A percentile compares a stretch with the other conserved stretches of the same genome.
Evolutionary conservation across 2,113 vertebrate species (phyloP).

Genomic region (Nanorana parkeri): DNA sequence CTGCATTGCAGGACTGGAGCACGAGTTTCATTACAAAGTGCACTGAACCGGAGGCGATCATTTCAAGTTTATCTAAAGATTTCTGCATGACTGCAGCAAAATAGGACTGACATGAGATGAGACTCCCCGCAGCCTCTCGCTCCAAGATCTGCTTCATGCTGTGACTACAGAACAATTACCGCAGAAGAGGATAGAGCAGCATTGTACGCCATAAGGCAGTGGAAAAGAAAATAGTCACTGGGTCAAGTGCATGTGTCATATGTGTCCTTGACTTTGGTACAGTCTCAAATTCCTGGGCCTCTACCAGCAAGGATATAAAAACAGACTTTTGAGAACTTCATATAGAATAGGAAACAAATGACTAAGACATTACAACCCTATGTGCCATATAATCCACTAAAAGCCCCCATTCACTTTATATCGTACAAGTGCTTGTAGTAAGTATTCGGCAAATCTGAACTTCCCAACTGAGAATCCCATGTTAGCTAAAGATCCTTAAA

Average conservation of each 20-base stretch:
- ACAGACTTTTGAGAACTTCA: no score
- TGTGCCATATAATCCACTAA: no score
- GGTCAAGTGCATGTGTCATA: slow-evolving; percentile 24
- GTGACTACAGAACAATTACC: slow-evolving; percentile 9
- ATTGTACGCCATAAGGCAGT: background rate
- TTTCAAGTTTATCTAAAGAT: slow-evolving; percentile 51
- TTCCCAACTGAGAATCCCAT: no score
- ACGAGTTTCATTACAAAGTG: slow-evolving; percentile 45
- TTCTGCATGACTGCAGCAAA: slow-evolving; percentile 51
- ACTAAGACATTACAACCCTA: no score
- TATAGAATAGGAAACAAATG: no score
- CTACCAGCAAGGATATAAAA: no score
- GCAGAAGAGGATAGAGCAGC: slow-evolving; percentile 3
- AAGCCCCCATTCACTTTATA: no score
- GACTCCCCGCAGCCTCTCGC: background rate
- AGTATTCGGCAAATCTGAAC: no score
- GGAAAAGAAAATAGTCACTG: background rate
- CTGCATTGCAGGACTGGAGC: slow-evolving; percentile 53
- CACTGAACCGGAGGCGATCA: slow-evolving; percentile 41
- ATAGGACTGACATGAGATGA: slow-evolving; percentile 26
- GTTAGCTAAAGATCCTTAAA: no score
- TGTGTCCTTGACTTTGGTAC: background rate
- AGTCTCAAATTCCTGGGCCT: background rate
- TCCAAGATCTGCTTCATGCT: background rate
- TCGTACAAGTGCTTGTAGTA: no score